phyloP scores from a whole-genome alignment of 2,113 vertebrate genomes.

The Strix uralensis region DNA sequence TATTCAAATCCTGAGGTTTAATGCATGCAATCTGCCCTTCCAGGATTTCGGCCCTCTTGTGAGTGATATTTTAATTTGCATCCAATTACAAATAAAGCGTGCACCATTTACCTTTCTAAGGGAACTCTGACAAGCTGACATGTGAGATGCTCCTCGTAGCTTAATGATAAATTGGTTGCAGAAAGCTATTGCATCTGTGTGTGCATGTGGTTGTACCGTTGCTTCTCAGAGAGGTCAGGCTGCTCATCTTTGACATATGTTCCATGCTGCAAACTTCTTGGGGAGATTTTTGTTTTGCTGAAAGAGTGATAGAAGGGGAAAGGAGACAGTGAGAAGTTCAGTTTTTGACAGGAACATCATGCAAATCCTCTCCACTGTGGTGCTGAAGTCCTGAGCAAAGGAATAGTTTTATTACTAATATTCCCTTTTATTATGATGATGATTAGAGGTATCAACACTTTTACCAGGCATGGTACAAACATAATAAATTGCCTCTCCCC shows the following conservation, averaged over 20 bases:
- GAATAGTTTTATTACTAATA: background rate
- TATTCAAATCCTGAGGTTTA: background rate
- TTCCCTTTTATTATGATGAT: background rate
- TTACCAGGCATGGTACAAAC: background rate
- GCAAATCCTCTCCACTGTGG: background rate
- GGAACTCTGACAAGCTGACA: background rate
- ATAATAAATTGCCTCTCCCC: background rate
- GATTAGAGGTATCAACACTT: background rate
- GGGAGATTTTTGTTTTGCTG: background rate
- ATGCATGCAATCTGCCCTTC: background rate
- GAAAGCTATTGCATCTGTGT: background rate
- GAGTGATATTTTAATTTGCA: slow-evolving; percentile 9
- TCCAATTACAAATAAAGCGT: background rate
- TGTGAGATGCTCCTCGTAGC: background rate
- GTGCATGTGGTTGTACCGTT: background rate
- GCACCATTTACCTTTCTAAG: slow-evolving; percentile 4
- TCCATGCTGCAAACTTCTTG: background rate
- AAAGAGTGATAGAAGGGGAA: background rate
- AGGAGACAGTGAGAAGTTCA: background rate
- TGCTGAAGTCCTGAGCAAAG: background rate
- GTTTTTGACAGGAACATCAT: background rate
- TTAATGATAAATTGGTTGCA: background rate
- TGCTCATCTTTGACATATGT: background rate
- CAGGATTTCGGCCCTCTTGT: background rate
- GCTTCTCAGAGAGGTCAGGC: background rate